A percentile compares a stretch with the other conserved stretches of the same genome.
Evolutionary conservation across 2,113 vertebrate genomes (phyloP).

Genomic region (Micronisus gabar): DNA sequence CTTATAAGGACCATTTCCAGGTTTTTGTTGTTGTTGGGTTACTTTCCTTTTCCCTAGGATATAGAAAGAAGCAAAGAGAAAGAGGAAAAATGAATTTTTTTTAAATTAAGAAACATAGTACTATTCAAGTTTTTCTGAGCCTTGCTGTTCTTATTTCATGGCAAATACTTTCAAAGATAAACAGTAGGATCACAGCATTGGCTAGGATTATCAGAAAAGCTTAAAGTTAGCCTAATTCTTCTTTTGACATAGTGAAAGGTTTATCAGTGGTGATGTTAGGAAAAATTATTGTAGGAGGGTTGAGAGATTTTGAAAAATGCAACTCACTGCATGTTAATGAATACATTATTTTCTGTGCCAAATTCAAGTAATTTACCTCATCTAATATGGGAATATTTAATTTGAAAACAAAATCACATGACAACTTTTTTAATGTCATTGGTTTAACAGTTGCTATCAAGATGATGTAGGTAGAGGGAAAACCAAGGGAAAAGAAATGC

Average conservation of each 20-base stretch:
- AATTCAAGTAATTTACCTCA: not conserved
- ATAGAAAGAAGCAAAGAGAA: not conserved
- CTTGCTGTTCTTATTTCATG: not conserved
- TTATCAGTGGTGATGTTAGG: not conserved
- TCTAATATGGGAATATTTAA: not conserved
- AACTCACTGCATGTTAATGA: not conserved
- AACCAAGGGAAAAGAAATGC: not conserved
- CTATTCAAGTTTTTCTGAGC: not conserved
- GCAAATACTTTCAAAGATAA: not conserved
- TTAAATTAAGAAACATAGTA: not conserved
- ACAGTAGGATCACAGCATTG: not conserved
- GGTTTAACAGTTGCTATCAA: not conserved
- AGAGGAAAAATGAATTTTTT: not conserved
- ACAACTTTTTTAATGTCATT: not conserved
- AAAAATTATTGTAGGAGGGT: not conserved
- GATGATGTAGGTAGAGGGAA: not conserved
- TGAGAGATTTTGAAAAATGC: not conserved
- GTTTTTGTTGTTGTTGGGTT: not conserved
- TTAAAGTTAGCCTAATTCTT: not conserved
- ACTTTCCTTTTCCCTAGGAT: not conserved
- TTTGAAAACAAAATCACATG: not conserved
- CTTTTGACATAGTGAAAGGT: not conserved
- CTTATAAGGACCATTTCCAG: not conserved
- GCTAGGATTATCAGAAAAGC: not conserved
- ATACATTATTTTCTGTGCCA: not conserved